Conservation (phyloP, 2,888 invertebrate species). For the Megalurothrips usitatus region DNA sequence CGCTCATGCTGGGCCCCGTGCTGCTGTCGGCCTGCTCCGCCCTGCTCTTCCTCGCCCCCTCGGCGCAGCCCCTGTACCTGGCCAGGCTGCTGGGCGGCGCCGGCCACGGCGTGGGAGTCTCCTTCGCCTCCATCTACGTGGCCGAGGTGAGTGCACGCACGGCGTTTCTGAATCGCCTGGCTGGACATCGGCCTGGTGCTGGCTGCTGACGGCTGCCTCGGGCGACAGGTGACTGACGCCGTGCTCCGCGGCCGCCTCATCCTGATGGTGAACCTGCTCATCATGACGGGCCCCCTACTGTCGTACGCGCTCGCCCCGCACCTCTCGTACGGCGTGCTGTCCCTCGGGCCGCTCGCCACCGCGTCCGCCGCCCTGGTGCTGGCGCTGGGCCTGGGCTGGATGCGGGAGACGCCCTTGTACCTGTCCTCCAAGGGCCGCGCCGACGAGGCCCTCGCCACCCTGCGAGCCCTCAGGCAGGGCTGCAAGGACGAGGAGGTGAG, state of each 20-base stretch:
- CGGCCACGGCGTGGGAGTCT: background rate
- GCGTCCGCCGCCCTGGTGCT: background rate
- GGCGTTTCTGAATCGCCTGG: too few relatives aligned
- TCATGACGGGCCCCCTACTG: background rate
- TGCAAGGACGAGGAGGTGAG: slow-evolving; percentile 5
- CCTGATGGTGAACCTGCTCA: background rate
- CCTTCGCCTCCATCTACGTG: slow-evolving; percentile 13
- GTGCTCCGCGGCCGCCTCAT: slow-evolving; percentile 9
- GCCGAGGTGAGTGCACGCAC: background rate
- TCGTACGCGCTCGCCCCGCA: background rate
- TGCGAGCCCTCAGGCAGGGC: background rate
- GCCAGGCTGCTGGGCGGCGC: slow-evolving; percentile 17
- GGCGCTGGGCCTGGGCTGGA: slow-evolving; percentile 4
- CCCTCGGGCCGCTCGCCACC: background rate
- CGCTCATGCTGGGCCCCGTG: slow-evolving; percentile 23
- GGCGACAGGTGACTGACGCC: background rate
- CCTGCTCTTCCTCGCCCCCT: background rate
- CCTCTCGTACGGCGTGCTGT: background rate
- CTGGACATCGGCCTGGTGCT: background rate
- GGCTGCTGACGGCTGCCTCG: background rate
- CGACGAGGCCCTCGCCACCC: slow-evolving; percentile 7
- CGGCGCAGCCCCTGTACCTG: slow-evolving; percentile 13
- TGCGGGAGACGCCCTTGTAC: slow-evolving; percentile 13
- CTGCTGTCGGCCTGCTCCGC: background rate
- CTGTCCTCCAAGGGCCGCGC: slow-evolving; percentile 3